These are phyloP conservation scores for Plagodis dolabraria DNA, from an alignment of 2,888 invertebrate genomes.

Conservation along the genomic window DNA sequence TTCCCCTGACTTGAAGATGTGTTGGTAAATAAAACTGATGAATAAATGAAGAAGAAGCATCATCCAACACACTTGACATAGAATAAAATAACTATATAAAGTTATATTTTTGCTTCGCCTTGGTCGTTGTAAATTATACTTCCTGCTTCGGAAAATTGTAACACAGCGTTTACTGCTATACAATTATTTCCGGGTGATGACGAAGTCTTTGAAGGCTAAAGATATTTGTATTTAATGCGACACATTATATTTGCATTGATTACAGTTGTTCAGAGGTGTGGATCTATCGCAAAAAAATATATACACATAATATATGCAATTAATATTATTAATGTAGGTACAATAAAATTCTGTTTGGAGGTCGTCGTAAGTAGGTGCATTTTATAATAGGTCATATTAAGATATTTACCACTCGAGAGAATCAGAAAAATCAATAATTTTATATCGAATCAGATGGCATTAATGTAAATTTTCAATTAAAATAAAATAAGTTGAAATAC, in stretches of 20 bases:
- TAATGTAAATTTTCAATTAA: too few relatives aligned
- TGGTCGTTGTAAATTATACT: slow-evolving; percentile 68
- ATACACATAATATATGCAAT: slow-evolving; percentile 1
- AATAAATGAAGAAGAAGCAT: too few relatives aligned
- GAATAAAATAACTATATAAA: slow-evolving; percentile 43
- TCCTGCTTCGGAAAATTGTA: slow-evolving; percentile 83
- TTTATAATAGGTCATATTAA: too few relatives aligned
- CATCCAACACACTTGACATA: too few relatives aligned
- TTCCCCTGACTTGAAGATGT: too few relatives aligned
- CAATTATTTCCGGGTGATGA: slow-evolving; percentile 77
- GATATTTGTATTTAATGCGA: slow-evolving; percentile 52
- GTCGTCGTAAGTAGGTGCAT: neutral
- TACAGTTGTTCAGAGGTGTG: slow-evolving; percentile 15
- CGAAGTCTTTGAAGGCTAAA: slow-evolving; percentile 68
- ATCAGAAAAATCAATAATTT: too few relatives aligned
- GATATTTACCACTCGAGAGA: too few relatives aligned
- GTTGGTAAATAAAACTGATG: too few relatives aligned
- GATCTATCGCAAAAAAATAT: neutral
- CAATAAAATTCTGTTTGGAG: neutral
- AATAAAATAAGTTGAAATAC: too few relatives aligned
- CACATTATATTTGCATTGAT: slow-evolving; percentile 56
- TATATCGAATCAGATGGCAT: too few relatives aligned
- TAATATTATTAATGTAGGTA: neutral
- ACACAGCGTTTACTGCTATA: slow-evolving; percentile 69
- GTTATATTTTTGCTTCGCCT: slow-evolving; percentile 74